Conservation (phyloP, 2,113 vertebrate genomes). For the Onychorhynchus coronatus region DNA sequence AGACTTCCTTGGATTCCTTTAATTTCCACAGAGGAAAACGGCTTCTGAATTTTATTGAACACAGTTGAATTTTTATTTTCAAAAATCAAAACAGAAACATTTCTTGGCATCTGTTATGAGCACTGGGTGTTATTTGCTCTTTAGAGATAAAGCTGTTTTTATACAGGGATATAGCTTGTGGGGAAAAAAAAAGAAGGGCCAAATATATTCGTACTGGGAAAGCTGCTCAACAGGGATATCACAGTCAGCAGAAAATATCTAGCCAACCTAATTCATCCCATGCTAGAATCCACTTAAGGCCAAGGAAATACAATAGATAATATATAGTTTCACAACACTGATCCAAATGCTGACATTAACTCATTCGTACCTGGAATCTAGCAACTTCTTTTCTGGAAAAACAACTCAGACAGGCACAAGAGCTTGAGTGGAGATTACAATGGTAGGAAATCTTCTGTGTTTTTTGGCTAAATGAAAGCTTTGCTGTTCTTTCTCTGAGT, state of each 20-base stretch:
- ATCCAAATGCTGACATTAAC: slow-evolving; percentile 63
- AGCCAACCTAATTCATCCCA: slow-evolving; percentile 54
- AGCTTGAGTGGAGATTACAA: background rate
- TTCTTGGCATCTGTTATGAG: slow-evolving; percentile 85
- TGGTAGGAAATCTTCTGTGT: background rate
- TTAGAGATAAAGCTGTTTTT: slow-evolving; percentile 84
- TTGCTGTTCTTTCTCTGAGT: background rate
- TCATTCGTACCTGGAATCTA: slow-evolving; percentile 31
- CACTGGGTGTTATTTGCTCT: slow-evolving; percentile 84
- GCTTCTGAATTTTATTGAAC: slow-evolving; percentile 86
- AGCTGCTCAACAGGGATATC: slow-evolving; percentile 71
- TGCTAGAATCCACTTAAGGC: slow-evolving; percentile 60
- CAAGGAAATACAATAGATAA: slow-evolving; percentile 65
- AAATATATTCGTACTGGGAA: slow-evolving; percentile 77
- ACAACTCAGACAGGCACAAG: background rate
- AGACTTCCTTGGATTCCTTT: slow-evolving; percentile 86
- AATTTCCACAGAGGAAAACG: slow-evolving; percentile 89
- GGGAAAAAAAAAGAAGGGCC: slow-evolving; percentile 67
- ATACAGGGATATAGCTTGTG: slow-evolving; percentile 72
- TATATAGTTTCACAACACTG: slow-evolving; percentile 35
- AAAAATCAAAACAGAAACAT: slow-evolving; percentile 85
- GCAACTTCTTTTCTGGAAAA: background rate
- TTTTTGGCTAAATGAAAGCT: background rate
- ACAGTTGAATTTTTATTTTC: slow-evolving; percentile 84
- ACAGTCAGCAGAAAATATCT: slow-evolving; percentile 74